Conservation (phyloP, 64 coral and sea anemone genomes). For the Pocillopora damicornis region DNA sequence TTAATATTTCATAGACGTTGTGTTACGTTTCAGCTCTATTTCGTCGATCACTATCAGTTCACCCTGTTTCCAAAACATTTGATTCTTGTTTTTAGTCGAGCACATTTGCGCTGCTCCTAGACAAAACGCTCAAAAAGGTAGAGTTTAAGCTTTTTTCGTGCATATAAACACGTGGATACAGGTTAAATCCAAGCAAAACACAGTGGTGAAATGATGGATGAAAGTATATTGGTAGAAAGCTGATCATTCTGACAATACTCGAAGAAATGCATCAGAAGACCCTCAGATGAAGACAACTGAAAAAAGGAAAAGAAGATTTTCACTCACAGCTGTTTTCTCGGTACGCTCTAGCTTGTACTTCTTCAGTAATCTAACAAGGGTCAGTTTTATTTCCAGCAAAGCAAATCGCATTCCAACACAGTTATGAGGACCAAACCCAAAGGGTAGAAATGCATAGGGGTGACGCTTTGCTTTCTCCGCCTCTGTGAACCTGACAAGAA, state of each 20-base stretch:
- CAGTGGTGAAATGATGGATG: background rate
- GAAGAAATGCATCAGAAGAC: background rate
- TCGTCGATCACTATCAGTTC: too few species aligned
- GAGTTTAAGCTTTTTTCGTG: too few species aligned
- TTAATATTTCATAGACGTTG: too few species aligned
- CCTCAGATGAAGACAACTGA: background rate
- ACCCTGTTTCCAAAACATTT: too few species aligned
- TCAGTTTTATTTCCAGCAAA: conserved; percentile 44
- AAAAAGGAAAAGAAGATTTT: background rate
- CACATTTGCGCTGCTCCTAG: too few species aligned
- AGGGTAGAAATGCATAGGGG: conserved; percentile 36
- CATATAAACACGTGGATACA: too few species aligned
- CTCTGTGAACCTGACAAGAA: conserved; percentile 24
- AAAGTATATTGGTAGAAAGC: background rate
- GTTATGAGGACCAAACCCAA: conserved; percentile 32
- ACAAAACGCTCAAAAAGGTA: too few species aligned
- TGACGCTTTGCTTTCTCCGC: conserved; percentile 41
- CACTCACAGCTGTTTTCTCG: conserved; percentile 22
- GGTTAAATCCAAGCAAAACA: background rate
- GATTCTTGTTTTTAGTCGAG: too few species aligned
- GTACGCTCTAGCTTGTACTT: conserved; percentile 31
- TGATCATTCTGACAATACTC: background rate
- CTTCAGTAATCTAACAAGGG: conserved; percentile 35
- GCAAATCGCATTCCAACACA: conserved; percentile 51
- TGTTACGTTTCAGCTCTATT: too few species aligned